Conservation (phyloP, 2,888 invertebrate species). For the Aspidapion aeneum region DNA sequence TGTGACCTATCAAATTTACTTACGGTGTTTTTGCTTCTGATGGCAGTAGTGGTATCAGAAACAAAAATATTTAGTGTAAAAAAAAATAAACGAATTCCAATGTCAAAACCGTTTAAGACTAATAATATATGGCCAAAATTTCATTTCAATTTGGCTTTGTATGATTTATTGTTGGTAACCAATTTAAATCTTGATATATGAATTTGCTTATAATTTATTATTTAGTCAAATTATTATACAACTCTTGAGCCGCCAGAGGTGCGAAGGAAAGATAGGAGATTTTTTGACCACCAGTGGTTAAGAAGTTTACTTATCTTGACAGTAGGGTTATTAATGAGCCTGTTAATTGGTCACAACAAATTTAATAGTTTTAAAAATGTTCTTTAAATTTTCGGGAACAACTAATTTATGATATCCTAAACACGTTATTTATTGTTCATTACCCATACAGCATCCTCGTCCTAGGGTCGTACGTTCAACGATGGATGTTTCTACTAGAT, state of each 20-base stretch:
- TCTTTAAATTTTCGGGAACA: too few species aligned
- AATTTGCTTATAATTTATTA: constrained; percentile 18
- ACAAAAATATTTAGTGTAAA: too few species aligned
- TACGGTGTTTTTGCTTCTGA: too few species aligned
- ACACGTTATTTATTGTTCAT: too few species aligned
- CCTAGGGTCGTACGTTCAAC: too few species aligned
- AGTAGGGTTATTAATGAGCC: background rate
- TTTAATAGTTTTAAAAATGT: too few species aligned
- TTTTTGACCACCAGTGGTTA: background rate
- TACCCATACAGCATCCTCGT: too few species aligned
- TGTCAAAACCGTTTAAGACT: background rate
- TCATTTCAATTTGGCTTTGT: background rate
- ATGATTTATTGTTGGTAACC: constrained; percentile 17
- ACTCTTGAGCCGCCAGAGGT: background rate
- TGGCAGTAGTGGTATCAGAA: too few species aligned
- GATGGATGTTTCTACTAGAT: too few species aligned
- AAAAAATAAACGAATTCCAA: background rate
- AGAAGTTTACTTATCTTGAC: background rate
- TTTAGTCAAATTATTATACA: background rate
- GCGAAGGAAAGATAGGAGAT: background rate
- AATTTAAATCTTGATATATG: constrained; percentile 21
- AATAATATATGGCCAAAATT: background rate
- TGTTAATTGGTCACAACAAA: too few species aligned
- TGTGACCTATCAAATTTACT: too few species aligned
- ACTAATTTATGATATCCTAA: too few species aligned